A percentile compares a stretch with the other conserved stretches of the same genome.
Evolutionary conservation across 23 tunicate species (phyloP).

Genomic region (Ascidia mentula): DNA sequence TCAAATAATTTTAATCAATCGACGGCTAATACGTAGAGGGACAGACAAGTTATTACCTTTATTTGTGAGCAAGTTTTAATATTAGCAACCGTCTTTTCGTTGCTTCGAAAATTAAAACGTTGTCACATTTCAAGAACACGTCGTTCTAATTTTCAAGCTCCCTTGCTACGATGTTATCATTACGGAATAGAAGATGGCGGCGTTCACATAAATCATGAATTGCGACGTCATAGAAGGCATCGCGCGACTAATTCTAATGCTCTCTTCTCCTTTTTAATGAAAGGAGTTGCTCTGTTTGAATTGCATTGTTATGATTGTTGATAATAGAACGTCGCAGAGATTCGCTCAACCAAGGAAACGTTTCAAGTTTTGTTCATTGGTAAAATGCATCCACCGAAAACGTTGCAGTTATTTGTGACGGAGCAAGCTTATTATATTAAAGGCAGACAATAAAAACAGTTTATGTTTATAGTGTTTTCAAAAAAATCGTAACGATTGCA

Average conservation of each 20-base stretch:
- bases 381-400: too few relatives aligned
- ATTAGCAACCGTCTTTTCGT: neutral
- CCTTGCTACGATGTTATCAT: neutral
- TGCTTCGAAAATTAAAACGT: neutral
- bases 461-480: too few relatives aligned
- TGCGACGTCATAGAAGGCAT: conserved; percentile 2
- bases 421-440: too few relatives aligned
- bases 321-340: neutral
- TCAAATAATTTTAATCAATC: too few relatives aligned
- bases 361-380: too few relatives aligned
- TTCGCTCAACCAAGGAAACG: neutral
- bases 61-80: too few relatives aligned
- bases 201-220: conserved; percentile 7
- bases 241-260: neutral
- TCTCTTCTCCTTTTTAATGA: neutral
- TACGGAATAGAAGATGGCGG: conserved; percentile 4
- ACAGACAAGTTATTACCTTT: too few relatives aligned
- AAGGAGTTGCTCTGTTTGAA: neutral
- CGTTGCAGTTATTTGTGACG: too few relatives aligned
- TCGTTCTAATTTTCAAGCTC: neutral
- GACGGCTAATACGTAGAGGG: too few relatives aligned
- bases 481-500: too few relatives aligned
- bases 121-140: neutral
- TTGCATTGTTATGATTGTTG: neutral
- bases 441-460: too few relatives aligned